Percentiles rank a stretch among this genome's conserved stretches.
Conservation (phyloP, 1,140 invertebrate species). For the Trichomalopsis sarcophagae region DNA sequence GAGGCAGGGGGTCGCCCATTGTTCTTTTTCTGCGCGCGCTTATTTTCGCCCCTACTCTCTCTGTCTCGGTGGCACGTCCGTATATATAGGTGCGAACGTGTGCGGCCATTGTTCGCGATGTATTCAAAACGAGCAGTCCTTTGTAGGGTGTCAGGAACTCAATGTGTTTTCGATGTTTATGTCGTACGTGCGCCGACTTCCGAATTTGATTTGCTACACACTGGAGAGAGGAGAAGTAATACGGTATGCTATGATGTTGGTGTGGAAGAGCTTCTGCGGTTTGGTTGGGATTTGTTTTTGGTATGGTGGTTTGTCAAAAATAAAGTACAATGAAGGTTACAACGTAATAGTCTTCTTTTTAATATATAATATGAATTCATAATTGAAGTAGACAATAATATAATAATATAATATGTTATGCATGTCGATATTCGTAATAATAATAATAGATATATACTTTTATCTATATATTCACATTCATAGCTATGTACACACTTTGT, state of each 20-base stretch:
- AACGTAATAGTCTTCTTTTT: slow-evolving; percentile 73
- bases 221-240: background rate
- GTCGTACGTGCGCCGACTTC: slow-evolving; percentile 59
- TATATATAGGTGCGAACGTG: slow-evolving; percentile 50
- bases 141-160: slow-evolving; percentile 60
- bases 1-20: slow-evolving; percentile 60
- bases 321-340: slow-evolving; percentile 60
- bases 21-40: slow-evolving; percentile 59
- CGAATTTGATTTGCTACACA: slow-evolving; percentile 52
- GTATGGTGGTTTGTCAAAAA: slow-evolving; percentile 4
- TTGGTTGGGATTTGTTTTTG: background rate
- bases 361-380: slow-evolving; percentile 74
- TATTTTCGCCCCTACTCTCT: slow-evolving; percentile 57
- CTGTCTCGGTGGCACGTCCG: slow-evolving; percentile 54
- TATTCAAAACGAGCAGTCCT: slow-evolving; percentile 66
- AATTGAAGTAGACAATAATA: slow-evolving; percentile 74
- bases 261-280: background rate
- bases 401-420: slow-evolving; percentile 63
- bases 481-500: slow-evolving; percentile 69
- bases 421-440: slow-evolving; percentile 58
- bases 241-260: background rate
- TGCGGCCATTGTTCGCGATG: slow-evolving; percentile 59
- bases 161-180: slow-evolving; percentile 62
- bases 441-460: slow-evolving; percentile 71
- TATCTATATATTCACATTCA: slow-evolving; percentile 75